phyloP scores from a whole-genome alignment of 1,140 invertebrate genomes.

The Copidosoma floridanum region DNA sequence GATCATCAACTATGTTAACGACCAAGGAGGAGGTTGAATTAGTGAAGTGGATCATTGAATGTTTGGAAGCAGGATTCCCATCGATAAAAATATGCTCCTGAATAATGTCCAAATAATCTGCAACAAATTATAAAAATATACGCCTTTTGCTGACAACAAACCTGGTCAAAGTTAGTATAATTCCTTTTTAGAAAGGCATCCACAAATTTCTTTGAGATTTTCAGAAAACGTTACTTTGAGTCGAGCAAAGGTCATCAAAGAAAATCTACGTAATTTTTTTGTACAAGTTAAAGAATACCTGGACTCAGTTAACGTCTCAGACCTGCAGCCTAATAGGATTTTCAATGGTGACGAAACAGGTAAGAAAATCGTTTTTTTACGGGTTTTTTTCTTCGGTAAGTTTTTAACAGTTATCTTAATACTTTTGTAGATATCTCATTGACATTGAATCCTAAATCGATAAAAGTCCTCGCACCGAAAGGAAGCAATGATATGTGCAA shows the following conservation, averaged over 20 bases:
- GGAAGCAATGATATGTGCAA: slow-evolving; percentile 7
- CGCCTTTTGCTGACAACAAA: neutral
- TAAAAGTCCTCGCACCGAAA: slow-evolving; percentile 2
- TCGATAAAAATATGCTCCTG: neutral
- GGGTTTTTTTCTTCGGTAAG: neutral
- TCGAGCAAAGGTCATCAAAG: neutral
- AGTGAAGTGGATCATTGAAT: neutral
- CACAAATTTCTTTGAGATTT: neutral
- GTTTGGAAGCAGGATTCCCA: neutral
- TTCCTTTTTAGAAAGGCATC: neutral
- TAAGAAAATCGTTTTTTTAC: neutral
- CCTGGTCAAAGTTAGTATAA: neutral
- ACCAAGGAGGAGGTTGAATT: neutral
- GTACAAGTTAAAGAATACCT: too few relatives aligned
- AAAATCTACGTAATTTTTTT: neutral
- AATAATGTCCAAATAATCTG: neutral
- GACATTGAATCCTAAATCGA: slow-evolving; percentile 43
- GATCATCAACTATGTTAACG: neutral
- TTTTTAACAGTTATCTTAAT: slow-evolving; percentile 33
- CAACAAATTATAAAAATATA: too few relatives aligned
- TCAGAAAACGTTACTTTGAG: neutral
- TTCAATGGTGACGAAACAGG: neutral
- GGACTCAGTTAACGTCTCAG: too few relatives aligned
- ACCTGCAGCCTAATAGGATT: neutral
- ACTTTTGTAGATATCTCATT: too few relatives aligned